Evolutionary conservation across 2,113 vertebrate species (phyloP), one percentile per base, ranked within the genome.

Genomic region (Neomonachus schauinslandi): DNA sequence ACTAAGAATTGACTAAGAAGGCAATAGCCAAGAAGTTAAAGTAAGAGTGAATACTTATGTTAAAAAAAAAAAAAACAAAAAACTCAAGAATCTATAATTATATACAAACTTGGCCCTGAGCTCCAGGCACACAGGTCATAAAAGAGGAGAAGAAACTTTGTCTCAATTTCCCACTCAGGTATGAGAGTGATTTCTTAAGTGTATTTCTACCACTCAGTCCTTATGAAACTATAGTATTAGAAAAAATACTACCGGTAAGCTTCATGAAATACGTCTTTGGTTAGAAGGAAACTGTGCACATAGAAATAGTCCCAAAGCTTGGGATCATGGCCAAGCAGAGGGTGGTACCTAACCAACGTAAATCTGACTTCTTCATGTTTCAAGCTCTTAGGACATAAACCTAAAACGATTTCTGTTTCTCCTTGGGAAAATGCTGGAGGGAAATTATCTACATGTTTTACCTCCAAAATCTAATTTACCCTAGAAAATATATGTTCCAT

Each of bases 301-400:
- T n/a, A 28, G 0, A 86, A 59, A 13, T 5, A n/a, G 12, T 18
- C 28, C 13, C 9, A 8, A 69, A 69, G 2, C 26, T 51, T 42
- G 22, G 28, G 4, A 21, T 33, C 6, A 1, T 2, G 12, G 24
- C 36, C 8, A 5, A 16, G 39, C 5, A 65, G 24, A 15, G 0
- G 6, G 14, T 1, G 11, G 4, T 4, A 2, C 18, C 22, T 12
- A 33, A 26, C 21, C 33, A 55, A 14, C 31, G 3, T 8, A 12
- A 53, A 26, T 19, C 22, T 3, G 19, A 67, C 5, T 42, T 53
- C 16, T 8, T 83, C 49, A 0, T 0, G 10, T 21, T 51, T n/a
- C 33, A 69, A 61, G 6, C 11, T 88, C 69, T 61, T 24, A 59
- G 46, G 86, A 28, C 3, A 55, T 5, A 26, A 55, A 71, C 3